These are phyloP conservation scores for Ardeotis arabs DNA, from an alignment of 2,113 vertebrate genomes.

Conservation along the genomic window DNA sequence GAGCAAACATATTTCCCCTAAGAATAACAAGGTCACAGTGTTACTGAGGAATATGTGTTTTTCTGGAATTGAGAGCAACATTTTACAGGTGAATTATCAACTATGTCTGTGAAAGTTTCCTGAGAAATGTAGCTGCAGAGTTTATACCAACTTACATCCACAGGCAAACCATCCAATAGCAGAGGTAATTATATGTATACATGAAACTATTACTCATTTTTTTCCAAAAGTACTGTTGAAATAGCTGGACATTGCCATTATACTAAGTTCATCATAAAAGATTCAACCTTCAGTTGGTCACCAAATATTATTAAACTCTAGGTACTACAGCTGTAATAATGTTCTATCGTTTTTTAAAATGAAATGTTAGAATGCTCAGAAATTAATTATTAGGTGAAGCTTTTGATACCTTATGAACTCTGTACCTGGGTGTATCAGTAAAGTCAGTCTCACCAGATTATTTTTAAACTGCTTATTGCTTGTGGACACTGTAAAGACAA, in stretches of 20 bases:
- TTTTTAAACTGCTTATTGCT: slow-evolving; percentile 12
- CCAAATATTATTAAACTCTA: neutral
- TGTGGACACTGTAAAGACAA: neutral
- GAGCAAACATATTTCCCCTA: neutral
- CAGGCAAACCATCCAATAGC: neutral
- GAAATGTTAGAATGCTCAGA: neutral
- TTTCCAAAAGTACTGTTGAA: neutral
- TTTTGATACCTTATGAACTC: neutral
- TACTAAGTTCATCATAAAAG: neutral
- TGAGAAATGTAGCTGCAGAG: neutral
- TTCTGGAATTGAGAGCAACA: neutral
- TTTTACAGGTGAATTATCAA: neutral
- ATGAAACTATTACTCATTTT: neutral
- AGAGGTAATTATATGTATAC: neutral
- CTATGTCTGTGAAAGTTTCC: neutral
- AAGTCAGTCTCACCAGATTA: neutral
- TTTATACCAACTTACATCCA: neutral
- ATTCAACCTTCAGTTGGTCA: neutral
- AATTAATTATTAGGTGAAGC: neutral
- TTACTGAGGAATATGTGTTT: neutral
- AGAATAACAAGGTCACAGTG: neutral
- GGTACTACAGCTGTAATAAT: neutral
- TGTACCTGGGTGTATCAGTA: neutral
- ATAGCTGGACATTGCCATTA: neutral
- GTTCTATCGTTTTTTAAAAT: neutral